Base-by-base conservation (phyloP, 1,140 invertebrate species). In the Anagrus nilaparvatae region DNA sequence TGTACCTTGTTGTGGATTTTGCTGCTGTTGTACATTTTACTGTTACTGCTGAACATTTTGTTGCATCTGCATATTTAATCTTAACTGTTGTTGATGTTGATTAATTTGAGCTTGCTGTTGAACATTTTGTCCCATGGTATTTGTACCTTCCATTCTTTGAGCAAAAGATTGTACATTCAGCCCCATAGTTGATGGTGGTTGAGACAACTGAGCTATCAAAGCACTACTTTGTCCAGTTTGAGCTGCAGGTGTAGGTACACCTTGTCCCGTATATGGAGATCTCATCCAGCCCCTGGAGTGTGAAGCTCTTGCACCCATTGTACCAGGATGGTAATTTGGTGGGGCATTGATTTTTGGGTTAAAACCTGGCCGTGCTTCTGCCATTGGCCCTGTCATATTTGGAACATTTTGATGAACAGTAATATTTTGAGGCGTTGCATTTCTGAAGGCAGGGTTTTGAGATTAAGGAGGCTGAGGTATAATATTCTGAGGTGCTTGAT, bases 151-250 rank as follows among this genome's bases (percentile, higher is more conserved):
- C 57, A 76, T 70, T 53, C 71, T 61, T 53, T 71, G 70, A 41
- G 55, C 58, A 51, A 72, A 73, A 19, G 68, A 63, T 43, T 67
- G 63, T 13, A 72, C 65, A 41, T 58, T 73, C 13, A 63, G 58
- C 20, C 66, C 69, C 49, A 77, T 65, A 0, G 69, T 59, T 14
- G 69, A 68, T 3, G 78, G 77, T 4, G 80, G 78, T 32, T 78
- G 77, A 20, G 77, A 77, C 1, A 83, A 65, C 44, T 84, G 82
- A 1, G 81, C 77, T 46, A 82, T 79, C 0, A 81, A 55, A 5
- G 78, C 76, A 45, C 77, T 79, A 20, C 58, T 55, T 35, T 64
- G 63, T 16, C 58, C 60, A 42, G 61, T 63, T 1, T 18, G 18
- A 3, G 45, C 21, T n/a, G 29, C 32, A 4, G 34, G 19, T 1